Evolutionary conservation across 1,140 invertebrate species (phyloP).

Genomic region (Neotoxoptera formosana): DNA sequence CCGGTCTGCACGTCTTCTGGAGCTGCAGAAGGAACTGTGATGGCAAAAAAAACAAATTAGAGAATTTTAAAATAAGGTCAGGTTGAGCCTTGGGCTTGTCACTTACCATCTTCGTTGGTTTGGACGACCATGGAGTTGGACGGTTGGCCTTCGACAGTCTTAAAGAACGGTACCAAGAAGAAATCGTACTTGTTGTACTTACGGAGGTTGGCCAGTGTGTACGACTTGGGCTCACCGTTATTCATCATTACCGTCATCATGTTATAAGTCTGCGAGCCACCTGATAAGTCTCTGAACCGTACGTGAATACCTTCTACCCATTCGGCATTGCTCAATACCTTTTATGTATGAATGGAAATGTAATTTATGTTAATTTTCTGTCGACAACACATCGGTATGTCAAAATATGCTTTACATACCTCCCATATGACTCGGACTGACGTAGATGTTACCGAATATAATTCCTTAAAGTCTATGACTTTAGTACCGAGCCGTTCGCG

Average conservation of each 20-base stretch:
- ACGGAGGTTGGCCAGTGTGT: slow-evolving; percentile 76
- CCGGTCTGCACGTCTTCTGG: slow-evolving; percentile 82
- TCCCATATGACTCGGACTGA: slow-evolving; percentile 83
- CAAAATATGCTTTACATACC: slow-evolving; percentile 49
- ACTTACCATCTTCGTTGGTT: slow-evolving; percentile 75
- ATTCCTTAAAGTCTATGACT: slow-evolving; percentile 80
- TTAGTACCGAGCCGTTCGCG: slow-evolving; percentile 80
- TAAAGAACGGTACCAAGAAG: slow-evolving; percentile 87
- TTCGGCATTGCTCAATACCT: slow-evolving; percentile 68
- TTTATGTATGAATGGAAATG: not conserved
- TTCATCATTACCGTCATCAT: slow-evolving; percentile 74
- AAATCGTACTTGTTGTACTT: slow-evolving; percentile 89
- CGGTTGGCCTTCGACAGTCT: slow-evolving; percentile 82
- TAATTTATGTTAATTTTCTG: not conserved
- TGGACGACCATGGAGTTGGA: slow-evolving; percentile 76
- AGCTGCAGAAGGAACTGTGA: slow-evolving; percentile 78
- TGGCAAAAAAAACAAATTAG: slow-evolving; percentile 58
- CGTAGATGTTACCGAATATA: slow-evolving; percentile 80
- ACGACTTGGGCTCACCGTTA: slow-evolving; percentile 71
- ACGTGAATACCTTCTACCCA: slow-evolving; percentile 91
- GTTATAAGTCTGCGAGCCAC: slow-evolving; percentile 71
- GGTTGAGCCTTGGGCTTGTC: not conserved
- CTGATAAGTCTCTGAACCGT: slow-evolving; percentile 82
- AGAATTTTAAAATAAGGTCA: not conserved
- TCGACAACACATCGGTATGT: not conserved